Evolutionary conservation across 1,140 invertebrate genomes (phyloP).

Genomic region (Heliothis virescens): DNA sequence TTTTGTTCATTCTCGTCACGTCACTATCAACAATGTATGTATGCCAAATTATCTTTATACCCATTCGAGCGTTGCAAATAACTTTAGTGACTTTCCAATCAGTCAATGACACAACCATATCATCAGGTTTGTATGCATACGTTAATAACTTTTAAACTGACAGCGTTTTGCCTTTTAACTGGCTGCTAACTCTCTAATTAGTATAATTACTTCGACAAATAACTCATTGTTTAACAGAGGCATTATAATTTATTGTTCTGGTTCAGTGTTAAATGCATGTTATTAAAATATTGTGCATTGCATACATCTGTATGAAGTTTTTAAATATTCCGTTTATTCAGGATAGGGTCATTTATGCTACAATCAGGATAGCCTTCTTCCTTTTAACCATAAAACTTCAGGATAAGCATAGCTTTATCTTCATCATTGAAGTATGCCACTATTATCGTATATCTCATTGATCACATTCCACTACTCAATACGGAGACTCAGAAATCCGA

Average conservation of each 20-base stretch:
- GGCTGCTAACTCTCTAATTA: conserved; percentile 36
- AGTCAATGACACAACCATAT: conserved; percentile 41
- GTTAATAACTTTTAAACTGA: conserved; percentile 22
- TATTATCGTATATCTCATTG: too few species aligned
- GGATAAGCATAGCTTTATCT: too few species aligned
- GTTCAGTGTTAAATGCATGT: conserved; percentile 7
- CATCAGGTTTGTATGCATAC: conserved; percentile 29
- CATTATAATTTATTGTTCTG: conserved; percentile 28
- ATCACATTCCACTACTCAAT: not conserved
- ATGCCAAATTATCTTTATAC: conserved; percentile 30
- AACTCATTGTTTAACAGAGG: conserved; percentile 24
- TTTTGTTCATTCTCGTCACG: not conserved
- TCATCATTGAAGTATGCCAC: too few species aligned
- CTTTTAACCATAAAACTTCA: too few species aligned
- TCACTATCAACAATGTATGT: not conserved
- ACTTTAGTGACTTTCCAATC: conserved; percentile 42
- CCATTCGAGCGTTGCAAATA: conserved; percentile 38
- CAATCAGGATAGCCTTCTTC: too few species aligned
- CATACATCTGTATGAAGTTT: not conserved
- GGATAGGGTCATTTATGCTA: too few species aligned
- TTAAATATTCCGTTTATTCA: not conserved
- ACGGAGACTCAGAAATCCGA: not conserved
- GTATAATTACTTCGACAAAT: conserved; percentile 37
- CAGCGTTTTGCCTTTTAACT: conserved; percentile 26
- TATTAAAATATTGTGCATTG: conserved; percentile 28